Evolutionary conservation across 2,113 vertebrate genomes (phyloP), one percentile per base, ranked within the genome.

Genomic region (Eupsittula cactorum): DNA sequence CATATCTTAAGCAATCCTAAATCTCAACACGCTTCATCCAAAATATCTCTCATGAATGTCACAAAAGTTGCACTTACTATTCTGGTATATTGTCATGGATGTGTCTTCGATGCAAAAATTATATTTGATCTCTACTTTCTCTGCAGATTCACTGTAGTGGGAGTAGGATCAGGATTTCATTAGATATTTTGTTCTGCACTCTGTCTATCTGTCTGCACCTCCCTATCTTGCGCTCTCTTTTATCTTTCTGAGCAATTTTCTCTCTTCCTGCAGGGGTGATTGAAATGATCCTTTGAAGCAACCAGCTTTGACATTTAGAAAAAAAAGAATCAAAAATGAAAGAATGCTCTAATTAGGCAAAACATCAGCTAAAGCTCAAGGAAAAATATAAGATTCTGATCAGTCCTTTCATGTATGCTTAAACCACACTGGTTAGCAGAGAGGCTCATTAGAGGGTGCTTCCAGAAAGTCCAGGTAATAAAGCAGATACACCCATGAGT

Each of bases 211-310:
- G 74, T 82, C 88, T 87, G 64, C 39, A 90, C 42, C 55, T 86
- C 88, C 55, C 76, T 88, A 79, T 91, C 80, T 77, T 3, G 5
- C 2, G 1, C 33, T 88, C 53, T 49, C 86, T 95, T 95, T 95
- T 78, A 93, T 96, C 92, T 94, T 88, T 75, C 59, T 59, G 55
- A 90, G 37, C 76, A 83, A 92, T 95, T 95, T 95, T 94, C 82
- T 93, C 63, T 86, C 82, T 92, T 92, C 64, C 84, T 90, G 64
- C 27, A 68, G 47, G 71, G 86, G 76, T 83, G 88, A 96, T n/a
- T 78, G 92, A 93, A 95, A 81, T 5, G 55, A 88, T 92, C 88
- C 82, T 97, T 95, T 96, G 94, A 97, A 95, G 93, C 88, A 88
- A 63, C 52, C 24, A 37, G 68, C 76, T 96, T 88, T 96, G 90